Conservation (phyloP, 30 jellyfish, hydroid and myxozoan genomes). For the Hydra vulgaris region DNA sequence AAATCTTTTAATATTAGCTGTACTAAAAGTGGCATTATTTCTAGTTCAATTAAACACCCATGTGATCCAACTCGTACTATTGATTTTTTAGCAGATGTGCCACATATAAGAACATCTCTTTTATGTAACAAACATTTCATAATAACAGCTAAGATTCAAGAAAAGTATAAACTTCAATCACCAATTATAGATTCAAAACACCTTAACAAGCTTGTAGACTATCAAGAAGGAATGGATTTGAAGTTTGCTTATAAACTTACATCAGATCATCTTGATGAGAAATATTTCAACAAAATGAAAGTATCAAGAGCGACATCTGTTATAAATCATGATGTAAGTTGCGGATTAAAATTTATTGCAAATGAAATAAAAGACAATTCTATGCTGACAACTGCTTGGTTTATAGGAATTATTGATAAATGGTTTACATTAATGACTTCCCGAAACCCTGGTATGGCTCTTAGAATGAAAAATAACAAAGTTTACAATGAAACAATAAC, state of each 20-base stretch:
- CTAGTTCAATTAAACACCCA: neutral
- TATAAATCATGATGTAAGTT: neutral
- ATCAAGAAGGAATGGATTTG: neutral
- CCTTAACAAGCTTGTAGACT: neutral
- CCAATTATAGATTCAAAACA: neutral
- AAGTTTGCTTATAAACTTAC: neutral
- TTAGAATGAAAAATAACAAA: neutral
- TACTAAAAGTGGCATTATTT: neutral
- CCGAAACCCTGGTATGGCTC: neutral
- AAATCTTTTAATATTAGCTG: neutral
- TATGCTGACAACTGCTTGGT: neutral
- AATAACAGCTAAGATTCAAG: neutral
- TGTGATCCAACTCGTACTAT: neutral
- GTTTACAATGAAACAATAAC: neutral
- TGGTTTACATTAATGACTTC: neutral
- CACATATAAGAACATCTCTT: neutral
- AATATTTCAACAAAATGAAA: neutral
- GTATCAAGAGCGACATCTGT: neutral
- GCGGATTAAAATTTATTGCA: neutral
- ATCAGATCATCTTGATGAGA: neutral
- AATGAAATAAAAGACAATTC: neutral
- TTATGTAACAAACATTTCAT: neutral
- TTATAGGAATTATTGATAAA: neutral
- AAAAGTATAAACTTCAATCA: neutral
- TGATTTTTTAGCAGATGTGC: neutral